These are phyloP conservation scores for Clunio marinus DNA, from an alignment of 2,888 invertebrate genomes.

Conservation along the genomic window DNA sequence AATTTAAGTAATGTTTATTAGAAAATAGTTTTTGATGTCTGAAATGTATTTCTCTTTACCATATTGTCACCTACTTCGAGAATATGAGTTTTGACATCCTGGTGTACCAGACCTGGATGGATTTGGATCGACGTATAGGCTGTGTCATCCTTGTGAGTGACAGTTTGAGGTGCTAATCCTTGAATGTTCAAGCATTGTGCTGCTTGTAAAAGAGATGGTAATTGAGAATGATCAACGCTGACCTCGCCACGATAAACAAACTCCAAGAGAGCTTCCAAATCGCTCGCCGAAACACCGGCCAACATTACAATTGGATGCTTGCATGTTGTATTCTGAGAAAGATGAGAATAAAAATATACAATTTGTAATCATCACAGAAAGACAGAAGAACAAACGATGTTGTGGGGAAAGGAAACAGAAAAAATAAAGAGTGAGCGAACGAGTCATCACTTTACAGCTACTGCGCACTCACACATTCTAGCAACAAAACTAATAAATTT, in stretches of 20 bases:
- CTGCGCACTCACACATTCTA: neutral
- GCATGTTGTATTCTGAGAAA: constrained; percentile 58
- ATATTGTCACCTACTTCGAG: constrained; percentile 42
- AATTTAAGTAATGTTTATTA: neutral
- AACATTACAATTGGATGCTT: constrained; percentile 63
- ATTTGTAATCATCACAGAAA: neutral
- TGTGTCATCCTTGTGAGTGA: constrained; percentile 51
- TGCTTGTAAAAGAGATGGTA: constrained; percentile 60
- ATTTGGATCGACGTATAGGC: constrained; percentile 49
- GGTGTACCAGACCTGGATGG: constrained; percentile 51
- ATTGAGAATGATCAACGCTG: constrained; percentile 59
- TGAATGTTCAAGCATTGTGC: constrained; percentile 61
- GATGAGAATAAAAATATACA: constrained; percentile 1
- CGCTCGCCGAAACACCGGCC: constrained; percentile 59
- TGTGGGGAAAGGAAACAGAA: neutral
- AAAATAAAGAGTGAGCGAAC: neutral
- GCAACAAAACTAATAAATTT: constrained; percentile 1
- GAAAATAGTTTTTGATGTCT: constrained; percentile 40
- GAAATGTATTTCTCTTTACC: constrained; percentile 32
- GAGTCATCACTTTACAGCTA: neutral
- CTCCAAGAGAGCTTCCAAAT: constrained; percentile 59
- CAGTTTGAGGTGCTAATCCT: constrained; percentile 56
- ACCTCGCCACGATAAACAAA: constrained; percentile 62
- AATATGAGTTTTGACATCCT: constrained; percentile 47
- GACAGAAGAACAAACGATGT: constrained; percentile 7